phyloP scores from a whole-genome alignment of 2,888 invertebrate species.

The Drosophila kuntzei region DNA sequence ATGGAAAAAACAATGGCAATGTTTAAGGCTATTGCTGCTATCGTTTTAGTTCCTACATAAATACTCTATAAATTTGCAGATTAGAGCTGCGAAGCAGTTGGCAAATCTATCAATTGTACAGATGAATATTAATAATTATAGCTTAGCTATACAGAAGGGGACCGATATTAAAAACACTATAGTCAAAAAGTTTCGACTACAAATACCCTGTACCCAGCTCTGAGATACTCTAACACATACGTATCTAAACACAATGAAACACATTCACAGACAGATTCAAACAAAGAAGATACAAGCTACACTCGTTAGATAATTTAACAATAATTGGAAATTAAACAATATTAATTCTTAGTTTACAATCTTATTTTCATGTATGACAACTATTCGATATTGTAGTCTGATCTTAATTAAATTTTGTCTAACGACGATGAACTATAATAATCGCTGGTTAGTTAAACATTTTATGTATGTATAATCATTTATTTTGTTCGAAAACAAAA shows the following conservation, averaged over 20 bases:
- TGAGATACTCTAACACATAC: conserved; percentile 12
- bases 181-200: not conserved
- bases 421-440: conserved; percentile 5
- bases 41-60: not conserved
- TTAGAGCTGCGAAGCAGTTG: conserved; percentile 1
- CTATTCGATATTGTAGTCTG: conserved; percentile 17
- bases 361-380: conserved; percentile 13
- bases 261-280: conserved; percentile 15
- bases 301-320: conserved; percentile 7
- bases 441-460: conserved; percentile 16
- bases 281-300: conserved; percentile 3
- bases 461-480: conserved; percentile 9
- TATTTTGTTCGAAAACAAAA: conserved; percentile 10
- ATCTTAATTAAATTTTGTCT: conserved; percentile 9
- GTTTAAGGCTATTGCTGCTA: conserved; percentile 7
- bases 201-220: conserved; percentile 9
- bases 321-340: conserved; percentile 14
- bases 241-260: conserved; percentile 6
- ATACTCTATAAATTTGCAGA: not conserved
- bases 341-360: conserved; percentile 17
- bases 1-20: conserved; percentile 29
- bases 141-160: conserved; percentile 11
- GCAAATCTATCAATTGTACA: conserved; percentile 5
- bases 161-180: not conserved
- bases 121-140: conserved; percentile 5